These are phyloP conservation scores for Hormiphora californensis DNA, from an alignment of 37 sponge, comb jelly and placozoan species.

Conservation along the genomic window DNA sequence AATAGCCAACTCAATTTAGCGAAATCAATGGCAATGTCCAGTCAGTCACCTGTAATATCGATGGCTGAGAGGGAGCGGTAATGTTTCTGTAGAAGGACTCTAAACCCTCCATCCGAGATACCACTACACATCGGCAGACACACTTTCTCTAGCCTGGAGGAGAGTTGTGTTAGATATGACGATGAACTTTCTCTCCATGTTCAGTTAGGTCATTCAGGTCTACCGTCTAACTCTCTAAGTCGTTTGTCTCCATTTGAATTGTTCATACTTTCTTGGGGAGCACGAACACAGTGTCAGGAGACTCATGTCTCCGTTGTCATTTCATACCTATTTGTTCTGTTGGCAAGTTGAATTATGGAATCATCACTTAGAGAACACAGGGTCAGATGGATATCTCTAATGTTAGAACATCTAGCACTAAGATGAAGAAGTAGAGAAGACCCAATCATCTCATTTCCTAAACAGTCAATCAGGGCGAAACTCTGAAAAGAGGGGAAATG, in stretches of 20 bases:
- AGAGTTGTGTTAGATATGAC: too few species aligned
- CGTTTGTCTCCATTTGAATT: too few species aligned
- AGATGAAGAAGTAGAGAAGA: constrained; percentile 32
- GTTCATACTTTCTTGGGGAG: too few species aligned
- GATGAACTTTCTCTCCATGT: too few species aligned
- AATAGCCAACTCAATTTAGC: too few species aligned
- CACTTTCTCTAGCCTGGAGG: background rate
- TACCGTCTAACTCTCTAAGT: too few species aligned
- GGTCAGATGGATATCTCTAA: background rate
- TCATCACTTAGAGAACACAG: constrained; percentile 42
- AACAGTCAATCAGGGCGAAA: background rate
- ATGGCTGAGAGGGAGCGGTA: constrained; percentile 7
- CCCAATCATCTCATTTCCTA: background rate
- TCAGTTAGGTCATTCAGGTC: too few species aligned
- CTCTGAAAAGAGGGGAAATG: too few species aligned
- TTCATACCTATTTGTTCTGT: background rate
- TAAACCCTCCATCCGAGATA: background rate
- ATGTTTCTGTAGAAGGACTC: constrained; percentile 25
- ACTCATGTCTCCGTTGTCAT: background rate
- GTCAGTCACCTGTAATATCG: constrained; percentile 44
- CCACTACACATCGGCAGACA: constrained; percentile 53
- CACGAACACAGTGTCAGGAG: too few species aligned
- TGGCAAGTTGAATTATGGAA: background rate
- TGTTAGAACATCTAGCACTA: constrained; percentile 8
- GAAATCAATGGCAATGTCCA: too few species aligned